These are phyloP conservation scores for Todus mexicanus DNA, from an alignment of 2,797 vertebrate species.

Conservation along the genomic window DNA sequence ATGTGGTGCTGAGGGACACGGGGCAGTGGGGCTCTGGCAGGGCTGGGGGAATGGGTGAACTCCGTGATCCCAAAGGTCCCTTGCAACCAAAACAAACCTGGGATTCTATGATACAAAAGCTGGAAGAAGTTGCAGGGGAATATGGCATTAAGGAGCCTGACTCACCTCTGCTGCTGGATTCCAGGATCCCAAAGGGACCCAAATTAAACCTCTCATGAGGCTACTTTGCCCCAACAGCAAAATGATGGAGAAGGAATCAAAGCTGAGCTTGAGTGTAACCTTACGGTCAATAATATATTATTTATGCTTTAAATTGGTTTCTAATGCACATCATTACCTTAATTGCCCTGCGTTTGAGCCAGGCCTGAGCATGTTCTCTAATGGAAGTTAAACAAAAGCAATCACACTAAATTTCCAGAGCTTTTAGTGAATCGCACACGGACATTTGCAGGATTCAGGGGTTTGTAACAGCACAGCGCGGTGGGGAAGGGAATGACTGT, in stretches of 20 bases:
- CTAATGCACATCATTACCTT: not conserved
- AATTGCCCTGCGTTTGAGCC: not conserved
- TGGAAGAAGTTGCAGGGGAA: fast-evolving
- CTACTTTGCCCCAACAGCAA: not conserved
- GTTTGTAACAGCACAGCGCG: too few species aligned
- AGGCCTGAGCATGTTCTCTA: not conserved
- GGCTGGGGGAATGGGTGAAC: not conserved
- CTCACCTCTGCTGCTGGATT: not conserved
- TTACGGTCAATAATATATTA: not conserved
- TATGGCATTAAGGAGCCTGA: not conserved
- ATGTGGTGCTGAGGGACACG: not conserved
- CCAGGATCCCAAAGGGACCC: not conserved
- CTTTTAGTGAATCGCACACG: fast-evolving
- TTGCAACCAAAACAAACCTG: not conserved
- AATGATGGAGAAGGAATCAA: not conserved
- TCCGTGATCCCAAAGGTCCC: not conserved
- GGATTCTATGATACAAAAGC: not conserved
- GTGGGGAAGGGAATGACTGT: not conserved
- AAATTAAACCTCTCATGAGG: not conserved
- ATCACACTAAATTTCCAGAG: not conserved
- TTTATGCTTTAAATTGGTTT: not conserved
- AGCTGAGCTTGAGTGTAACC: not conserved
- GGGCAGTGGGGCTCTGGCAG: not conserved
- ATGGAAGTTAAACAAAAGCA: not conserved
- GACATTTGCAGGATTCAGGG: not conserved